Percentiles rank a stretch among this genome's conserved stretches.
These are phyloP conservation scores for Malurus cyaneus DNA, from an alignment of 2,113 vertebrate species.

Conservation along the genomic window DNA sequence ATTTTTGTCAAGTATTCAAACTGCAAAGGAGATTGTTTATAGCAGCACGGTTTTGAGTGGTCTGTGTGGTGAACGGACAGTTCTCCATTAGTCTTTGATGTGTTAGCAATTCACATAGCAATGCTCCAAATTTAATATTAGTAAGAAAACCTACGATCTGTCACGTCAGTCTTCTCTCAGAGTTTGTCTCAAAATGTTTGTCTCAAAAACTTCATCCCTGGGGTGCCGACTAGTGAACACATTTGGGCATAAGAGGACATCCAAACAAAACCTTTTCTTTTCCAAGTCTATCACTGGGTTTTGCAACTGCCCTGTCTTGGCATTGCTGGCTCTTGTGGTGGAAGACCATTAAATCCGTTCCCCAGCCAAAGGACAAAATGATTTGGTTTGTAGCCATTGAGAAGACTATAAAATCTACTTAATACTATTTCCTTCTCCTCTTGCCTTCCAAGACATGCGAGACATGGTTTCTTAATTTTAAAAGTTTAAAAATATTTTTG, in stretches of 20 bases:
- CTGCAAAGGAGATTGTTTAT: neutral
- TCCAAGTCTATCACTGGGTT: neutral
- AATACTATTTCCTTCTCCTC: neutral
- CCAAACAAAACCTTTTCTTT: neutral
- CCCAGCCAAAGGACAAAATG: neutral
- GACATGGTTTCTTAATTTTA: neutral
- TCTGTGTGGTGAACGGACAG: neutral
- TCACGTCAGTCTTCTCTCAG: neutral
- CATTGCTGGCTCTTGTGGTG: neutral
- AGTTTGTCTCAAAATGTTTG: fast-evolving
- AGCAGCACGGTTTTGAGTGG: neutral
- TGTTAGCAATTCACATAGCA: neutral
- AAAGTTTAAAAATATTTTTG: neutral
- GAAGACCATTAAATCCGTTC: neutral
- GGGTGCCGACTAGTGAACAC: neutral
- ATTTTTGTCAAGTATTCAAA: neutral
- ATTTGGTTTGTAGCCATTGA: neutral
- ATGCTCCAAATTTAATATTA: neutral
- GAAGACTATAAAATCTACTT: neutral
- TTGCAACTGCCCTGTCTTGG: fast-evolving
- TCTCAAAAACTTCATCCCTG: neutral
- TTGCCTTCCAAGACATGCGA: neutral
- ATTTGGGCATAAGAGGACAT: neutral
- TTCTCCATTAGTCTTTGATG: neutral
- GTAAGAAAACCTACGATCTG: neutral